Evolutionary conservation across 2,113 vertebrate genomes (phyloP).

Genomic region (Protobothrops flavoviridis): DNA sequence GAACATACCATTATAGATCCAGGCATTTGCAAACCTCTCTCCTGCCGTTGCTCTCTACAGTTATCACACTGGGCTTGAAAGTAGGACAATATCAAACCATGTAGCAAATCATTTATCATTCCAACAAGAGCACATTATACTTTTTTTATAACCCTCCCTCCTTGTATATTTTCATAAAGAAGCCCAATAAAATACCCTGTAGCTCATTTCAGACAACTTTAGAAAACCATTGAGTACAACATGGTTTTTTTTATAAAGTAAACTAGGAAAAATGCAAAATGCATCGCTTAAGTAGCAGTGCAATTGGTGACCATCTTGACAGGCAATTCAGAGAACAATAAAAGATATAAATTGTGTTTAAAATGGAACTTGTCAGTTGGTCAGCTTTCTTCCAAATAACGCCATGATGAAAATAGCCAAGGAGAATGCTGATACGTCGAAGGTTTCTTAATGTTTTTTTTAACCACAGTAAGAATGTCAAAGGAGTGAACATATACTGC

Average conservation of each 20-base stretch:
- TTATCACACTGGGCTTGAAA: conserved; percentile 3
- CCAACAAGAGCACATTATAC: neutral
- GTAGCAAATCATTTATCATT: neutral
- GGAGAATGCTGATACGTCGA: neutral
- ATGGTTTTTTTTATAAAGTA: neutral
- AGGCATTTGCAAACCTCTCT: neutral
- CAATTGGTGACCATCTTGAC: neutral
- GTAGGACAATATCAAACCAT: conserved; percentile 1
- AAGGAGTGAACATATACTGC: neutral
- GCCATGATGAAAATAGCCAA: neutral
- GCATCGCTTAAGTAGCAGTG: neutral
- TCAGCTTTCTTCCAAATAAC: neutral
- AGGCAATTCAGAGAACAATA: neutral
- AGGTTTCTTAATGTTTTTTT: neutral
- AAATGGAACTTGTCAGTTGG: neutral
- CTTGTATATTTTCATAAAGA: neutral
- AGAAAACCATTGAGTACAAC: neutral
- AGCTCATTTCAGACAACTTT: conserved; percentile 9
- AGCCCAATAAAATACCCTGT: neutral
- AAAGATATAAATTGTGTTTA: neutral
- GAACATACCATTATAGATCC: neutral
- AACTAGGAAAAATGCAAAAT: neutral
- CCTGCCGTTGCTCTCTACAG: neutral
- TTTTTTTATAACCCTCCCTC: neutral
- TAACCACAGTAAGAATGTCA: neutral